Base-by-base conservation (phyloP, 2,888 invertebrate species). In the Trilocha varians region DNA sequence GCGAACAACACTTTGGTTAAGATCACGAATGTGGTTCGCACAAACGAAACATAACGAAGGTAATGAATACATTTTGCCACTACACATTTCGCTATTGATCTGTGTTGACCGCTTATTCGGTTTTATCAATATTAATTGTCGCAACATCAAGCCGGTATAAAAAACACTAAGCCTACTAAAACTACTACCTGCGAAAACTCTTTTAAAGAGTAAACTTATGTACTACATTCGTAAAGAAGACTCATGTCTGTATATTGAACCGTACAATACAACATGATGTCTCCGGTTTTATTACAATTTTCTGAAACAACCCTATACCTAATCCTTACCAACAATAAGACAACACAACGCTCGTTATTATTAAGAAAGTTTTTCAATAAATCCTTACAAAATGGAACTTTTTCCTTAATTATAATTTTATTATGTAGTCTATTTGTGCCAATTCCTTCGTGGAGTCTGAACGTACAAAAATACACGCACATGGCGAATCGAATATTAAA, bases 101-200 rank as follows among this genome's bases (percentile, higher is more conserved):
- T 62, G 70, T 74, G 78, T 74, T 71, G 71, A 69, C 76, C 73
- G 74, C 75, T 65, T 69, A 70, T 74, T 73, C 73, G 67, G 71
- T 71, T 76, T 77, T 68, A 74, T 78, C 63, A 77, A 73, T 77
- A 75, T 74, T 74, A 71, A 76, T 79, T 78, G 78, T 85, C 85
- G 86, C 86, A 87, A 87, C 87, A 86, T 85, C 82, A 86, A 86
- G 86, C 87, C 77, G 70, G 86, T 87, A 86, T 86, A 87, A 87
- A 77, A 87, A 87, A 84, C 85, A 83, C 84, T 87, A 87, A 86
- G 86, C 86, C 78, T 86, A 84, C 75, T 78, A 83, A 76, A 77
- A 72, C 83, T 84, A 84, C 84, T 84, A 79, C 80, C 80, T 84
- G 79, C 79, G 74, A 79, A 82, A 75, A 78, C 86, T 84, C 86